phyloP scores from a whole-genome alignment of 2,888 invertebrate species.

The Ornithoptera alexandrae region DNA sequence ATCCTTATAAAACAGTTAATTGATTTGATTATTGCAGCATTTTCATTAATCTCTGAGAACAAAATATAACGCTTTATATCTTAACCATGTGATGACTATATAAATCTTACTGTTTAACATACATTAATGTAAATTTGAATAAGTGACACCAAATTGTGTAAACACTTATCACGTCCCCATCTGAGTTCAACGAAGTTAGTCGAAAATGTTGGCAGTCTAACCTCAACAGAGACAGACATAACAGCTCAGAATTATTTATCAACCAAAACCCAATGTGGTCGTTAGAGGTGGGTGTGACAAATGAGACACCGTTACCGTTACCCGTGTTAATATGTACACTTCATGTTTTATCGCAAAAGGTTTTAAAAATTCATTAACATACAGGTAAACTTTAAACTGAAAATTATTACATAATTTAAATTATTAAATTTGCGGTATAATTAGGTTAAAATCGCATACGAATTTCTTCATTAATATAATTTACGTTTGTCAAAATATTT shows the following conservation, averaged over 20 bases:
- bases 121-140: not conserved
- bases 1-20: too few relatives aligned
- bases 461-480: too few relatives aligned
- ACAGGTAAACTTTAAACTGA: not conserved
- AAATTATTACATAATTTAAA: not conserved
- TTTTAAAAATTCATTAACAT: not conserved
- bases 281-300: not conserved
- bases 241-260: slow-evolving; percentile 1
- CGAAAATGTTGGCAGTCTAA: not conserved
- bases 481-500: too few relatives aligned
- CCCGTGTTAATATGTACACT: too few relatives aligned
- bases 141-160: not conserved
- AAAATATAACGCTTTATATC: too few relatives aligned
- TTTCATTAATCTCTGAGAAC: too few relatives aligned
- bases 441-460: too few relatives aligned
- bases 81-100: not conserved
- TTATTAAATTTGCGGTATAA: not conserved
- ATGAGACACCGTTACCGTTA: too few relatives aligned
- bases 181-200: not conserved
- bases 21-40: too few relatives aligned
- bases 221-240: not conserved
- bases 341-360: not conserved
- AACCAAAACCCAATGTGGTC: not conserved
- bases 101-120: not conserved
- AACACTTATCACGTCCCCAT: not conserved